Percentiles rank a stretch among this genome's conserved stretches.
phyloP scores from a whole-genome alignment of 2,113 vertebrate genomes.

The Genyomyrus donnyi region DNA sequence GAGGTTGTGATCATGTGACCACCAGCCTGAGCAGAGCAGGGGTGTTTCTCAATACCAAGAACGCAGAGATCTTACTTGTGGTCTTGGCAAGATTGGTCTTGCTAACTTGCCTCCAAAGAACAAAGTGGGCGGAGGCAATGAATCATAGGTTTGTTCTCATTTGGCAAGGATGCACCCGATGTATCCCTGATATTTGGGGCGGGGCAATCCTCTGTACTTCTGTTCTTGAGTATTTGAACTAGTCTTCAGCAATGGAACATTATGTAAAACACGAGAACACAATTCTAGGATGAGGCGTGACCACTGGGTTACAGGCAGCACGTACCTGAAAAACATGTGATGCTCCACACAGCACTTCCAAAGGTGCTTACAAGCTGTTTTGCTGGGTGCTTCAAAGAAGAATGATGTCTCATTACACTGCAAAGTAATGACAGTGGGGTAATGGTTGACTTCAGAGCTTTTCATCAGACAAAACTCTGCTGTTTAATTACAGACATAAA shows the following conservation, averaged over 20 bases:
- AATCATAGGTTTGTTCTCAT: neutral
- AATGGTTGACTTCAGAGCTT: neutral
- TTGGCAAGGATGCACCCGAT: neutral
- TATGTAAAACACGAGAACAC: neutral
- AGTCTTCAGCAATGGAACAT: neutral
- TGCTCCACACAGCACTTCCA: conserved; percentile 87
- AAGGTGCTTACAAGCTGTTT: conserved; percentile 74
- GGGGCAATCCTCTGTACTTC: neutral
- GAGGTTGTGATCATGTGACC: neutral
- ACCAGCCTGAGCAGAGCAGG: neutral
- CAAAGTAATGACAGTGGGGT: conserved; percentile 30
- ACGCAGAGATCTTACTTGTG: neutral
- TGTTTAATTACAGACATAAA: neutral
- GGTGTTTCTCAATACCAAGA: neutral
- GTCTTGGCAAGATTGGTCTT: neutral
- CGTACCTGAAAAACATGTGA: conserved; percentile 82
- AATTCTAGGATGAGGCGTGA: neutral
- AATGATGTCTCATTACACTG: conserved; percentile 85
- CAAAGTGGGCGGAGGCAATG: neutral
- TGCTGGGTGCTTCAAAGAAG: conserved; percentile 76
- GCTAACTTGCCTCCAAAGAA: neutral
- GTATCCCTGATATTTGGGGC: neutral
- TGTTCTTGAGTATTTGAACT: neutral
- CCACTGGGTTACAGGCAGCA: neutral
- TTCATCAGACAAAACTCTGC: neutral